Percentiles rank a stretch among this genome's conserved stretches.
Conservation (phyloP, 53 echinoderm and acorn worm species). For the Echinarachnius parma region DNA sequence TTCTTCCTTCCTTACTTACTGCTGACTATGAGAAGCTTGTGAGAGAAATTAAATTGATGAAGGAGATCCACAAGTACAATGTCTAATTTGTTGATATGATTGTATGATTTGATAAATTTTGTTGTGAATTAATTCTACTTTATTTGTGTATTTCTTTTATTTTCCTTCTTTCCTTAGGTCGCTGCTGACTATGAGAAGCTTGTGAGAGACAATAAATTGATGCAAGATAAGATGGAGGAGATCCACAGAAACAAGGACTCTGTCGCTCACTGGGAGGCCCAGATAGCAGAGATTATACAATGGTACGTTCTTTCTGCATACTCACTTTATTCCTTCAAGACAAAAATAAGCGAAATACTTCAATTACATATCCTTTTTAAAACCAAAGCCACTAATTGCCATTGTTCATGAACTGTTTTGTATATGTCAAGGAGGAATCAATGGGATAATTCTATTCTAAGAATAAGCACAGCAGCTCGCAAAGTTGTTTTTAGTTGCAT, state of each 20-base stretch:
- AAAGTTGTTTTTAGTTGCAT: too few species aligned
- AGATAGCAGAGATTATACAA: constrained; percentile 93
- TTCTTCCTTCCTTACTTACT: too few species aligned
- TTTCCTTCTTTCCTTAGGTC: constrained; percentile 16
- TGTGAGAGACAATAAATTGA: constrained; percentile 61
- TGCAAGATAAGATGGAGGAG: constrained; percentile 78
- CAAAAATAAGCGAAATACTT: neutral
- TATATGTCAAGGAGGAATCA: too few species aligned
- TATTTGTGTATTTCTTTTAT: neutral
- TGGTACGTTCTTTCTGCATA: constrained; percentile 52
- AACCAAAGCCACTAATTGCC: too few species aligned
- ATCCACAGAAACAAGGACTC: constrained; percentile 88
- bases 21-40: too few species aligned
- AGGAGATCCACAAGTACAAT: too few species aligned
- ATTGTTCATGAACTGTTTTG: too few species aligned
- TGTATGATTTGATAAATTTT: neutral
- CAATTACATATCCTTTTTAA: too few species aligned
- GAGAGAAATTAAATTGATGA: neutral
- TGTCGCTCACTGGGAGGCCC: constrained; percentile 95
- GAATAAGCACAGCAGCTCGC: too few species aligned
- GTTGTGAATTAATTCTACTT: neutral
- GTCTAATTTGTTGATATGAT: neutral
- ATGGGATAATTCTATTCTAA: too few species aligned
- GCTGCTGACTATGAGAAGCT: constrained; percentile 61
- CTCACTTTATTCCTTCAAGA: neutral